Evolutionary conservation across 2,797 vertebrate genomes (phyloP), one percentile per base, ranked within the genome.

Genomic region (Simalia tracyae): DNA sequence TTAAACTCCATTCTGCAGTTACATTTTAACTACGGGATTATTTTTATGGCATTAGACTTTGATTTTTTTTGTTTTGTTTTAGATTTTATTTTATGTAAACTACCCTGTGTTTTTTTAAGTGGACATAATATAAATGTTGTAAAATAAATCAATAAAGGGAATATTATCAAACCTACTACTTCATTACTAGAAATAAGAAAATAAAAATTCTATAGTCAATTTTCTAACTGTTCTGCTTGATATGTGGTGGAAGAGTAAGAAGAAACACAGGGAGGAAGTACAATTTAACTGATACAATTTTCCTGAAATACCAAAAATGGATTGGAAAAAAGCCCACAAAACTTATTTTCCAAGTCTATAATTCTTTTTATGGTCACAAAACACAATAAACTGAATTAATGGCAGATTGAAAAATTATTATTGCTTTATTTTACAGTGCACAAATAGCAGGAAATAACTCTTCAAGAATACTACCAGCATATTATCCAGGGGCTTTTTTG

Each of bases 361-460:
- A 0, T 50, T 91, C 76, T 72, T 72, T 95, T 96, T 95, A 94
- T 92, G 64, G 64, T 90, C 89, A 68, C 92, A 92, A 91, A 95
- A 93, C 90, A 89, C 92, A 92, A 93, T 95, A 95, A 96, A 95
- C 12, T 46, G 81, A 96, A 96, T 97, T 94, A 95, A 96, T 94
- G 93, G 91, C 64, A 95, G 61, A 93, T 56, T 94, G 64, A 86
- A 96, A 95, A 4, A 28, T 92, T 90, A 28, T 92, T 92, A 93
- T n/a, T 92, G 86, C 8, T 46, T 92, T 90, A 56, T 94, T 61
- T 92, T 14, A 87, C 17, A 90, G 3, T 72, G 84, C n/a, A 84
- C 66, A 94, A 92, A 94, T 85, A 31, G 0, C 0, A 61, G 42
- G 10, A 9, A 94, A 94, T 92, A 89, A 92, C 31, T 91, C 93